A percentile compares a stretch with the other conserved stretches of the same genome.
phyloP scores from a whole-genome alignment of 37 sponge, comb jelly and placozoan species.

The Ianthella basta region DNA sequence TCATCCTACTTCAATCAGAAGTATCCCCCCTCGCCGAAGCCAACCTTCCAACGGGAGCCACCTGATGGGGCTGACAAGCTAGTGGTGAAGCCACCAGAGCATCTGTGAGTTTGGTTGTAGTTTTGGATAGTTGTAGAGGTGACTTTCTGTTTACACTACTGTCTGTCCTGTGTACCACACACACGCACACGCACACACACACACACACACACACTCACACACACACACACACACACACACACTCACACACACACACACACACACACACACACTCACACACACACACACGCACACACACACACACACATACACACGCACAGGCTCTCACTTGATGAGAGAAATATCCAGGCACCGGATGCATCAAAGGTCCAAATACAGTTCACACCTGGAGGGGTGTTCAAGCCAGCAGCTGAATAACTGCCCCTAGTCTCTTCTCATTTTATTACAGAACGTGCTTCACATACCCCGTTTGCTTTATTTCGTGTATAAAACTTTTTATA shows the following conservation, averaged over 20 bases:
- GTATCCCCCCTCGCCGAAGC: constrained; percentile 56
- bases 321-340: constrained; percentile 2
- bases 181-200: not conserved
- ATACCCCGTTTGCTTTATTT: too few species aligned
- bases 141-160: not conserved
- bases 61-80: constrained; percentile 70
- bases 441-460: too few species aligned
- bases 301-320: not conserved
- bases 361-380: not conserved
- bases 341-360: constrained; percentile 3
- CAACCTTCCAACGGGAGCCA: constrained; percentile 61
- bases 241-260: constrained; percentile 6
- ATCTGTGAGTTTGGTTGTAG: constrained; percentile 2
- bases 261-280: constrained; percentile 15
- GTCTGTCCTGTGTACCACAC: not conserved
- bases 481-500: too few species aligned
- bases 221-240: constrained; percentile 8
- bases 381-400: constrained; percentile 3
- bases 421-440: too few species aligned
- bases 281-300: constrained; percentile 1
- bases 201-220: constrained; percentile 15
- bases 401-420: too few species aligned
- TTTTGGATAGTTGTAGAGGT: constrained; percentile 2
- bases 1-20: not conserved
- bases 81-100: constrained; percentile 27